Conservation (phyloP, 2,113 vertebrate genomes). For the Dromaius novaehollandiae region DNA sequence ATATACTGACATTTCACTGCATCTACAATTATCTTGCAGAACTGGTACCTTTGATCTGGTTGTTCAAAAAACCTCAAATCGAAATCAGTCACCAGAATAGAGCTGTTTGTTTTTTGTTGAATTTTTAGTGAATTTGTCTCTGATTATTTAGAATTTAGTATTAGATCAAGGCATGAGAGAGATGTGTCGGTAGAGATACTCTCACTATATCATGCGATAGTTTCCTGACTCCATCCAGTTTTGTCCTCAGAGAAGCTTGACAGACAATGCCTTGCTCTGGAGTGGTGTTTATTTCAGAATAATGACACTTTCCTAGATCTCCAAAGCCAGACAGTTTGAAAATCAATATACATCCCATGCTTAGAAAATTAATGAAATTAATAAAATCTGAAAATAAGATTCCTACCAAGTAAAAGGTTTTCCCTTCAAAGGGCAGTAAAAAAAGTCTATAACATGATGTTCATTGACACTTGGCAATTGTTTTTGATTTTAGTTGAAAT, state of each 20-base stretch:
- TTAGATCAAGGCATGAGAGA: not conserved
- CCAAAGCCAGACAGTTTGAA: not conserved
- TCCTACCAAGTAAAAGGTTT: not conserved
- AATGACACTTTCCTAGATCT: not conserved
- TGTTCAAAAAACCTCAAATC: fast-evolving
- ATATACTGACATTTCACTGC: not conserved
- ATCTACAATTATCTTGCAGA: not conserved
- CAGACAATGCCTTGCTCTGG: not conserved
- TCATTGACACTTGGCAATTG: not conserved
- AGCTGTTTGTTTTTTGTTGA: not conserved
- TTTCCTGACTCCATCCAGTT: not conserved
- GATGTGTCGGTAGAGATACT: not conserved
- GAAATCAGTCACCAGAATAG: not conserved
- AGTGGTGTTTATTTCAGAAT: not conserved
- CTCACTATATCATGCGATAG: not conserved
- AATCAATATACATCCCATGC: not conserved
- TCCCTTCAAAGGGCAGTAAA: not conserved
- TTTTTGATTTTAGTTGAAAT: not conserved
- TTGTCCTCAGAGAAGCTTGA: not conserved
- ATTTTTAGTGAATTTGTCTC: not conserved
- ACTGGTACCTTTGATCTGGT: not conserved
- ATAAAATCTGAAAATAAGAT: not conserved
- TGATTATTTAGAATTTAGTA: not conserved
- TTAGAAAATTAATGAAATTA: not conserved
- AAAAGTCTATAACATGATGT: fast-evolving